Base-by-base conservation (phyloP, 2,888 invertebrate species). In the Halictus quadricinctus region DNA sequence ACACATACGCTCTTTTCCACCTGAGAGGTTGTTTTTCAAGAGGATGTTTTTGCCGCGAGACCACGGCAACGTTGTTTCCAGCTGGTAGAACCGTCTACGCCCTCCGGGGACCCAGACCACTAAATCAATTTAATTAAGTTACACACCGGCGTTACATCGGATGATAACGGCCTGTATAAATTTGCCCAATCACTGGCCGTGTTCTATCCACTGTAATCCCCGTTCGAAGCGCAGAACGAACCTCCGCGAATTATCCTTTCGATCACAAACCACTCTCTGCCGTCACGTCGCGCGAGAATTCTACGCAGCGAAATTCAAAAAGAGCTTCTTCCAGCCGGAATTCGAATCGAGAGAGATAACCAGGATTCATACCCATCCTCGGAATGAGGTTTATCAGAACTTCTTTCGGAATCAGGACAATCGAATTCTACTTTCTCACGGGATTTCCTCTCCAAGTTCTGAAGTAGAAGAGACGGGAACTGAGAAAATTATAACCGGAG, bases 111-210 rank as follows among this genome's bases (percentile, higher is more conserved):
- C 54, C 54, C 21, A 54, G 60, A 60, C 13, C 60, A n/a, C 64
- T 78, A 81, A 77, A 81, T 81, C 77, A 77, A 81, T 81, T 81
- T 81, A 81, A 81, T 81, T 81, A 81, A 81, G 81, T 73, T 78
- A 46, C 76, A 66, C 70, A 72, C n/a, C 76, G 43, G 74, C 46
- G 64, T 81, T 76, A 81, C 72, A 48, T 72, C 29, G 48, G 29
- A 29, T 50, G 43, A 58, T 54, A 76, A 70, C 70, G 72, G 54
- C 29, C 43, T 72, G 76, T 70, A 80, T 76, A 76, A 81, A 81
- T 81, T 81, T 81, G 46, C 48, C 48, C 70, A 75, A 80, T 80
- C 60, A 81, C 58, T n/a, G 64, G 41, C 50, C 50, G 74, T 43
- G 18, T 18, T 66, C 41, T 25, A 29, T 12, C n/a, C 48, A 1